Evolutionary conservation across 1,140 invertebrate genomes (phyloP).

Genomic region (Drosophila cardini): DNA sequence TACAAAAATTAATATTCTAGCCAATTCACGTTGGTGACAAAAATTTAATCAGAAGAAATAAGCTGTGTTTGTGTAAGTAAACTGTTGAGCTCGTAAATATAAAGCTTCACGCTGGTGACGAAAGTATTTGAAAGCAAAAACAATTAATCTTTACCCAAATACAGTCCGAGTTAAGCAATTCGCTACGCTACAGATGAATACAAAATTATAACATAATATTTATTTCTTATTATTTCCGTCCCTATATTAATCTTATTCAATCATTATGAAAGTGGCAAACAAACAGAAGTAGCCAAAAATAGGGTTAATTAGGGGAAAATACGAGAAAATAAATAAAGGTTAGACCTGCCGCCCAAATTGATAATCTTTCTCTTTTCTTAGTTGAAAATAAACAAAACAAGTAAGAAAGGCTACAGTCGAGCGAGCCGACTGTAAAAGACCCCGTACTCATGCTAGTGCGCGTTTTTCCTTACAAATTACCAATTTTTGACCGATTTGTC

Average conservation of each 20-base stretch:
- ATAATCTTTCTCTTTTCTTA: conserved; percentile 30
- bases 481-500: no score
- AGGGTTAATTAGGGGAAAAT: conserved; percentile 14
- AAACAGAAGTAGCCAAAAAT: conserved; percentile 27
- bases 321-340: conserved; percentile 10
- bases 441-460: no score
- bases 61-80: neutral
- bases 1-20: neutral
- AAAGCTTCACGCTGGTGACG: neutral
- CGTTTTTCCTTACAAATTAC: no score
- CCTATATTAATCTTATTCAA: conserved; percentile 12
- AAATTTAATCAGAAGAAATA: neutral
- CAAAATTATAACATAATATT: conserved; percentile 5
- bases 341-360: conserved; percentile 6
- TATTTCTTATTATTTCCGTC: conserved; percentile 20
- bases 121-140: conserved; percentile 1
- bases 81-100: neutral
- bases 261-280: conserved; percentile 15
- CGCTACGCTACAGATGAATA: neutral
- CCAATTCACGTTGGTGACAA: neutral
- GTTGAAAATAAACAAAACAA: conserved; percentile 14
- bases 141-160: conserved; percentile 5
- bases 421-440: no score
- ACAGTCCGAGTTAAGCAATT: neutral
- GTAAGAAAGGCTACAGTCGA: no score